phyloP scores from a whole-genome alignment of 1,140 invertebrate species.

The Leptinotarsa defecta region DNA sequence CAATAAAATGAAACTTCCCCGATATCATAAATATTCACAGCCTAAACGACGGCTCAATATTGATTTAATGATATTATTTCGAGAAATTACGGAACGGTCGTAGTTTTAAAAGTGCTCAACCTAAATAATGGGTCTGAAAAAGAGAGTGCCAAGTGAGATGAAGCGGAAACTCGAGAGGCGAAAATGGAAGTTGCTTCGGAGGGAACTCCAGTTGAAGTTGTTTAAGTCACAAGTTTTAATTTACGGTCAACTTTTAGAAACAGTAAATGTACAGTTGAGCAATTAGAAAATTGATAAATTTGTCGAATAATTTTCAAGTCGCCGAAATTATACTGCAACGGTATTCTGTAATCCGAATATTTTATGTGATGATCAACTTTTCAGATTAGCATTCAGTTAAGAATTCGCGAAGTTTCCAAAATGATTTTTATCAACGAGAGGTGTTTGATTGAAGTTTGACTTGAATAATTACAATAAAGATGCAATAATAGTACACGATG shows the following conservation, averaged over 20 bases:
- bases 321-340: slow-evolving; percentile 9
- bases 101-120: slow-evolving; percentile 22
- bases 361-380: slow-evolving; percentile 9
- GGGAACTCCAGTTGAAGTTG: slow-evolving; percentile 32
- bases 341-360: slow-evolving; percentile 12
- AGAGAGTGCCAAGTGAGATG: slow-evolving; percentile 24
- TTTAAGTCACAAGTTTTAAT: slow-evolving; percentile 40
- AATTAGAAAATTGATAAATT: slow-evolving; percentile 35
- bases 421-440: no score
- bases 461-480: no score
- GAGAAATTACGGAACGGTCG: slow-evolving; percentile 22
- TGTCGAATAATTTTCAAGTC: slow-evolving; percentile 18
- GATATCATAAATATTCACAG: neutral
- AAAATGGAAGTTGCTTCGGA: slow-evolving; percentile 27
- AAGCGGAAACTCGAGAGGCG: slow-evolving; percentile 27
- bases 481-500: no score
- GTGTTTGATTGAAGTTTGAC: no score
- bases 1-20: neutral
- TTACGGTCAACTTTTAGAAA: slow-evolving; percentile 40
- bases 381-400: slow-evolving; percentile 13
- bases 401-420: neutral
- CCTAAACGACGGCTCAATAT: slow-evolving; percentile 8
- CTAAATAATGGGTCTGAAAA: slow-evolving; percentile 29
- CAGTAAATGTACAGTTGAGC: slow-evolving; percentile 35
- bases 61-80: slow-evolving; percentile 35